Conservation (phyloP, 2,888 invertebrate species). For the Drosophila anceps region DNA sequence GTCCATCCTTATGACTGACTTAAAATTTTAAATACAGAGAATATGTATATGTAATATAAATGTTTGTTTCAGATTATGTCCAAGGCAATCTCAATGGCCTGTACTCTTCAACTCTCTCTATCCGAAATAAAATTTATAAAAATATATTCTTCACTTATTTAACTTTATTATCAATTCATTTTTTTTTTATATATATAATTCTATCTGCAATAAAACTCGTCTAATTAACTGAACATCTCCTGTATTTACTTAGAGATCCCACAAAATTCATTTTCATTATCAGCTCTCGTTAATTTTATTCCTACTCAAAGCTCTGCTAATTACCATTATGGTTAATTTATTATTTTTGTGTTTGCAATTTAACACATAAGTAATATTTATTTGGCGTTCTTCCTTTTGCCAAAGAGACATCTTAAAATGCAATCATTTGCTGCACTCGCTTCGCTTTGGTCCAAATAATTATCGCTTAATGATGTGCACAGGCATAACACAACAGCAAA, state of each 20-base stretch:
- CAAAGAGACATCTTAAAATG: slow-evolving; percentile 24
- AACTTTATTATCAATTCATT: no score
- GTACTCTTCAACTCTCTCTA: no score
- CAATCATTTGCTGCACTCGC: slow-evolving; percentile 47
- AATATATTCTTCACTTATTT: no score
- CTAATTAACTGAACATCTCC: not conserved
- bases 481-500: slow-evolving; percentile 33
- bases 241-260: not conserved
- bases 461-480: slow-evolving; percentile 81
- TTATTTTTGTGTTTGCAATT: slow-evolving; percentile 1
- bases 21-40: no score
- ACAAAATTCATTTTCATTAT: not conserved
- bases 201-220: not conserved
- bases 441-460: slow-evolving; percentile 61
- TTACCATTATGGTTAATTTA: slow-evolving; percentile 2
- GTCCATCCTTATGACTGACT: no score
- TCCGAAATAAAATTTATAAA: no score
- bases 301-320: not conserved
- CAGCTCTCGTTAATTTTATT: not conserved
- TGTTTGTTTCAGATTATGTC: no score
- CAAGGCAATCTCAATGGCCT: no score
- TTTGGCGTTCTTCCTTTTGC: slow-evolving; percentile 7
- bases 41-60: no score
- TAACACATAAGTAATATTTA: slow-evolving; percentile 4
- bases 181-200: no score